phyloP scores from a whole-genome alignment of 2,113 vertebrate species.

The Mystacornis crossleyi region DNA sequence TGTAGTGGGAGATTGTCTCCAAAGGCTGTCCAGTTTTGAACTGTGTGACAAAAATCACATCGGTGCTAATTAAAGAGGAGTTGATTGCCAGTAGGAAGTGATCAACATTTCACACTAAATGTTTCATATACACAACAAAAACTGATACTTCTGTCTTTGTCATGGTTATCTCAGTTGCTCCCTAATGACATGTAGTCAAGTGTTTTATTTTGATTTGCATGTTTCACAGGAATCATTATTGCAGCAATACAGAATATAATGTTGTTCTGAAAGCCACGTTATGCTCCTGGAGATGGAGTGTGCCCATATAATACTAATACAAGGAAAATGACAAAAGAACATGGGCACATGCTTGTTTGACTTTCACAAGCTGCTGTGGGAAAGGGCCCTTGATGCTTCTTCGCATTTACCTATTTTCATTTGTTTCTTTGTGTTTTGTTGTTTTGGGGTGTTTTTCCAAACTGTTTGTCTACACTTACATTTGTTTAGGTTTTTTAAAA shows the following conservation, averaged over 20 bases:
- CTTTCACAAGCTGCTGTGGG: background rate
- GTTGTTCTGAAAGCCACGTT: background rate
- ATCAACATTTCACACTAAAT: background rate
- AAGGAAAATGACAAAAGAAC: background rate
- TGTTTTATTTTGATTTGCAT: conserved; percentile 37
- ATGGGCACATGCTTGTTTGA: rapidly evolving
- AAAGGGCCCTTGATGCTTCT: background rate
- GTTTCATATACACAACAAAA: background rate
- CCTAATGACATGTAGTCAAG: background rate
- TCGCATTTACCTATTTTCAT: background rate
- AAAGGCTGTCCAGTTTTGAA: background rate
- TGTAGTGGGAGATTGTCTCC: background rate
- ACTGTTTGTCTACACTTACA: background rate
- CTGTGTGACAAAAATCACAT: background rate
- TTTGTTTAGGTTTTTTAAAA: background rate
- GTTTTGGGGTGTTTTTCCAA: background rate
- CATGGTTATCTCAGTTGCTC: background rate
- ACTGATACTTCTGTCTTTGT: background rate
- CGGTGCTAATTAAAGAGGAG: background rate
- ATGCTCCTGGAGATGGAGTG: background rate
- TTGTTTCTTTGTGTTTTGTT: background rate
- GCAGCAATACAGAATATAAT: background rate
- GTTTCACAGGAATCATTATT: conserved; percentile 46
- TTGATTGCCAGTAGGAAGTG: background rate
- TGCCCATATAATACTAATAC: background rate